Evolutionary conservation across 2,113 vertebrate genomes (phyloP).

Genomic region (Leptosomus discolor): DNA sequence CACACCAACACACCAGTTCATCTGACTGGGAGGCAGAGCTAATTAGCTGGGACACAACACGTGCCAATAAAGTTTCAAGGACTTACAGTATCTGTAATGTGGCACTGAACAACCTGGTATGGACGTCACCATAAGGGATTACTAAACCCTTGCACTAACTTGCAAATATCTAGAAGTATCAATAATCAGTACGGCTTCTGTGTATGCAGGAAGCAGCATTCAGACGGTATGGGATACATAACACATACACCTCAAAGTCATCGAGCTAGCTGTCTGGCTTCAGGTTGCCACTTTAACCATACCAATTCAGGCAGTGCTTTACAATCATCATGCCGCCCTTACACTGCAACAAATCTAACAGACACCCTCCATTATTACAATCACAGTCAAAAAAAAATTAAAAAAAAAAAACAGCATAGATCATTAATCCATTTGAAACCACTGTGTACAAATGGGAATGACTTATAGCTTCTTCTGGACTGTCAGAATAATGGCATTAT

Average conservation of each 20-base stretch:
- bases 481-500: neutral
- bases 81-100: neutral
- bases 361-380: neutral
- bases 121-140: neutral
- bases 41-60: neutral
- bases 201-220: neutral
- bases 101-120: neutral
- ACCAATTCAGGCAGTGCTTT: neutral
- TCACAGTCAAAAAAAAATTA: neutral
- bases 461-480: neutral
- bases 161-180: neutral
- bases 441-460: neutral
- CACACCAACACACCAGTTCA: rapidly evolving
- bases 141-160: neutral
- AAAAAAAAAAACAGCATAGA: neutral
- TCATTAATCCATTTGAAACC: neutral
- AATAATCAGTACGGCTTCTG: neutral
- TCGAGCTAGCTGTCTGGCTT: neutral
- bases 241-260: neutral
- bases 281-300: neutral
- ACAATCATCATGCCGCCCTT: neutral
- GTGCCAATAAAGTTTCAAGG: neutral
- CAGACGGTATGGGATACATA: neutral
- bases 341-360: neutral
- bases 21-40: neutral